phyloP scores from a whole-genome alignment of 2,888 invertebrate species.

The Ethmia dodecea region DNA sequence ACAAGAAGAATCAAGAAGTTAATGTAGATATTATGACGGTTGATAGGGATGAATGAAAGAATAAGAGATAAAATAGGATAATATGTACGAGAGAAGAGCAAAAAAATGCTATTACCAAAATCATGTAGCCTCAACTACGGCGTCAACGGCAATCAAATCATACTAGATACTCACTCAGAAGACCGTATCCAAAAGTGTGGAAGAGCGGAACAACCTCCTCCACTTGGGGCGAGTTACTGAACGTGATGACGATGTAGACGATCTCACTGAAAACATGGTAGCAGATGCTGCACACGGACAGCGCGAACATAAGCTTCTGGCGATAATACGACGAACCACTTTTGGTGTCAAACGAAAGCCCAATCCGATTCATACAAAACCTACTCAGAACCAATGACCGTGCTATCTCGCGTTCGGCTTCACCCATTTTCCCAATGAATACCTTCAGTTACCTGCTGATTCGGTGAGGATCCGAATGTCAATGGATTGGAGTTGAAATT shows the following conservation, averaged over 20 bases:
- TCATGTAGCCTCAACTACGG: too few relatives aligned
- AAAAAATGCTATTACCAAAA: too few relatives aligned
- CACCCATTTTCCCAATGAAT: too few relatives aligned
- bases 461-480: not conserved
- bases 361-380: slow-evolving; percentile 33
- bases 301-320: slow-evolving; percentile 28
- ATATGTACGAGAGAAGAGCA: too few relatives aligned
- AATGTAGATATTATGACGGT: too few relatives aligned
- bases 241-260: slow-evolving; percentile 52
- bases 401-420: slow-evolving; percentile 32
- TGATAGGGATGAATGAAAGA: too few relatives aligned
- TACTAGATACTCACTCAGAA: slow-evolving; percentile 50
- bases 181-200: slow-evolving; percentile 65
- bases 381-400: slow-evolving; percentile 28
- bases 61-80: too few relatives aligned
- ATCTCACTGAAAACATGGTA: slow-evolving; percentile 56
- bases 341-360: slow-evolving; percentile 29
- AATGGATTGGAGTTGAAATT: not conserved
- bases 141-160: too few relatives aligned
- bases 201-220: slow-evolving; percentile 68
- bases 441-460: not conserved
- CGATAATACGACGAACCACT: slow-evolving; percentile 7
- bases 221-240: slow-evolving; percentile 58
- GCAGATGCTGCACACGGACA: slow-evolving; percentile 29
- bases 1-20: too few relatives aligned